These are phyloP conservation scores for Trileptium ribeirensis DNA, from an alignment of 2,888 invertebrate species.

Conservation along the genomic window DNA sequence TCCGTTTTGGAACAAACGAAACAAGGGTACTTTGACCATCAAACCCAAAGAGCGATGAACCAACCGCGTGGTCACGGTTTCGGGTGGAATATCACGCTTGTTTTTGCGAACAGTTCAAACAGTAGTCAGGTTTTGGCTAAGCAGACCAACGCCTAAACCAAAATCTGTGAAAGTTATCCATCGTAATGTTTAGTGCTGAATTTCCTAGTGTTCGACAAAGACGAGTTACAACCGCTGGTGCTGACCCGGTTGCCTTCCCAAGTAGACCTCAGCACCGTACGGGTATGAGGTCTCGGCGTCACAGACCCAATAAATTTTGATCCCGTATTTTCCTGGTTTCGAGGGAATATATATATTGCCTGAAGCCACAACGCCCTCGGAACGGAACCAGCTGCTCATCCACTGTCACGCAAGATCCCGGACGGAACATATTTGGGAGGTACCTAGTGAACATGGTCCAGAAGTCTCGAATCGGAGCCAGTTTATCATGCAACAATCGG, in stretches of 20 bases:
- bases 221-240: not conserved
- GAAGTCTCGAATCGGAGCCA: too few species aligned
- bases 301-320: conserved; percentile 55
- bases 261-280: conserved; percentile 17
- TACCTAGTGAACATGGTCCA: not conserved
- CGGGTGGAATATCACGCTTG: not conserved
- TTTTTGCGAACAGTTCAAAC: conserved; percentile 1
- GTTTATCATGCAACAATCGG: too few species aligned
- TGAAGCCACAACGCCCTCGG: conserved; percentile 41
- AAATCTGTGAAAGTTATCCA: not conserved
- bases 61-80: not conserved
- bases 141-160: not conserved
- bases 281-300: conserved; percentile 48
- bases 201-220: not conserved
- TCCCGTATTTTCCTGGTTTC: conserved; percentile 54
- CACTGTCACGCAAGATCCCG: conserved; percentile 40
- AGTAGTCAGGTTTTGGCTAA: not conserved
- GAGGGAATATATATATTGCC: conserved; percentile 51
- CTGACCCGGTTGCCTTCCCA: conserved; percentile 21
- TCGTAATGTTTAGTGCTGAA: not conserved
- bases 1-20: not conserved
- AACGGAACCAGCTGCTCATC: conserved; percentile 37
- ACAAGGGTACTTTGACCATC: not conserved
- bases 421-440: conserved; percentile 13
- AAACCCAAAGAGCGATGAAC: not conserved